Evolutionary conservation across 1,140 invertebrate species (phyloP).

Genomic region (Schlechtendalia chinensis): DNA sequence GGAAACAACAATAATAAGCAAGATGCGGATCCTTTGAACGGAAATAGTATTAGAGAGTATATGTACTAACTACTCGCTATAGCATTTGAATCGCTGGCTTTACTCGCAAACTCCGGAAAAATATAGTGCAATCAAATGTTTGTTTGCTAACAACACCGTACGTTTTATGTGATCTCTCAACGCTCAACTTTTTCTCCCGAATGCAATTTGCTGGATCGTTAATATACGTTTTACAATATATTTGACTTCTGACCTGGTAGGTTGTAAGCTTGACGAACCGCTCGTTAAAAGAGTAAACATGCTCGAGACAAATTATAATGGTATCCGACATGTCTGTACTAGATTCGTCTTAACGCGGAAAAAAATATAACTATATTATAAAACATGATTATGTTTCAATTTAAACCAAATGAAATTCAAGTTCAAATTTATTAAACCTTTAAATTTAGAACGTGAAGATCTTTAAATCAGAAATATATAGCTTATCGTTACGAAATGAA

Average conservation of each 20-base stretch:
- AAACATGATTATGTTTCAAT: too few relatives aligned
- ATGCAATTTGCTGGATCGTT: slow-evolving; percentile 8
- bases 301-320: too few relatives aligned
- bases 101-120: background rate
- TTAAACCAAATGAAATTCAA: too few relatives aligned
- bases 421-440: too few relatives aligned
- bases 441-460: too few relatives aligned
- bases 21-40: background rate
- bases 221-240: background rate
- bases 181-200: background rate
- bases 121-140: slow-evolving; percentile 7
- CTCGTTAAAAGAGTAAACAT: slow-evolving; percentile 4
- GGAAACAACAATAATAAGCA: too few relatives aligned
- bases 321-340: too few relatives aligned
- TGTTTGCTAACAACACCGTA: background rate
- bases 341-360: too few relatives aligned
- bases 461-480: too few relatives aligned
- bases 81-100: background rate
- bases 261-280: background rate
- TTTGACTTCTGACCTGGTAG: background rate
- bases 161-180: background rate
- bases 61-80: too few relatives aligned
- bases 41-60: background rate
- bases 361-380: too few relatives aligned
- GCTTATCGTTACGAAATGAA: too few relatives aligned